phyloP scores from a whole-genome alignment of 2,888 invertebrate species.

The Drosophila paranaensis region DNA sequence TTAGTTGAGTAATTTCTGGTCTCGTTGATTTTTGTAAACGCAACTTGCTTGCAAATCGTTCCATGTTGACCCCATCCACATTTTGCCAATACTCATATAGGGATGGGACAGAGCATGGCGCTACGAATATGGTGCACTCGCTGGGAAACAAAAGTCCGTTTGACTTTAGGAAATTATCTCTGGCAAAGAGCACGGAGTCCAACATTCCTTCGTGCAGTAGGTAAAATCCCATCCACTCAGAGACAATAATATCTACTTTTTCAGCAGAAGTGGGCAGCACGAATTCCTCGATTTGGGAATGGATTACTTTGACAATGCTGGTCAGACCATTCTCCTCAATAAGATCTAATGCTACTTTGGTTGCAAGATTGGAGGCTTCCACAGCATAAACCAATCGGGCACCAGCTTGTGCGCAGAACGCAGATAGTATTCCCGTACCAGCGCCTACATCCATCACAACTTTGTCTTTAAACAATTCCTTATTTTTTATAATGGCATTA shows the following conservation, averaged over 20 bases:
- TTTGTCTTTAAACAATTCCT: constrained; percentile 90
- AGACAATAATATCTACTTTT: constrained; percentile 95
- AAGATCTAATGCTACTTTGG: constrained; percentile 88
- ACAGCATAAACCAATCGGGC: constrained; percentile 94
- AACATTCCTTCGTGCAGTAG: constrained; percentile 98
- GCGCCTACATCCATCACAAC: constrained; percentile 94
- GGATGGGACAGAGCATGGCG: constrained; percentile 86
- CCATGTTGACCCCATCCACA: constrained; percentile 93
- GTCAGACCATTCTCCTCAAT: constrained; percentile 90
- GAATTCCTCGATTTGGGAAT: constrained; percentile 86
- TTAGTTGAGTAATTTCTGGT: constrained; percentile 87
- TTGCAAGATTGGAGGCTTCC: constrained; percentile 91
- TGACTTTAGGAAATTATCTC: constrained; percentile 92
- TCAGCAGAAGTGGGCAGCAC: constrained; percentile 86
- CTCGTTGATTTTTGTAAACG: constrained; percentile 87
- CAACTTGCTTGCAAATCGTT: constrained; percentile 87
- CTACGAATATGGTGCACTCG: constrained; percentile 86
- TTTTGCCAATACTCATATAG: constrained; percentile 91
- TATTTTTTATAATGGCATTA: constrained; percentile 90
- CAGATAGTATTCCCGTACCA: constrained; percentile 94
- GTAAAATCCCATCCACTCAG: constrained; percentile 99
- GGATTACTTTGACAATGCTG: constrained; percentile 87
- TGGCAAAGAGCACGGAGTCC: constrained; percentile 93
- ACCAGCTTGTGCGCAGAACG: constrained; percentile 95
- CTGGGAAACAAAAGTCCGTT: constrained; percentile 92